Evolutionary conservation across 2,888 invertebrate species (phyloP).

Genomic region (Stenodera caucasica): DNA sequence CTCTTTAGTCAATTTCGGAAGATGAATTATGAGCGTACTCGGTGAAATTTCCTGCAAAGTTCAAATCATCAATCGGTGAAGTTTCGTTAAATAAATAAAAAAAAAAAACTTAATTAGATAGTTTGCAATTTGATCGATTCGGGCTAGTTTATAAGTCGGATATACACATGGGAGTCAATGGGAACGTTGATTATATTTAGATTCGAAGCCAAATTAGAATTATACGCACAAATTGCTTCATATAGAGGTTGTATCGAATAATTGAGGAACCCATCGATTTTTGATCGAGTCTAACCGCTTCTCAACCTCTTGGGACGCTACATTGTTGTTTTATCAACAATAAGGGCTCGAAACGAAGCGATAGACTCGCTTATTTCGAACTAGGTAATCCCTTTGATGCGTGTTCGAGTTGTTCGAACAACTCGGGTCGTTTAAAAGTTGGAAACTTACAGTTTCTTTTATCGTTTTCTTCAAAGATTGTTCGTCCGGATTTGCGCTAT

Average conservation of each 20-base stretch:
- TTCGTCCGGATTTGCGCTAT: too few species aligned
- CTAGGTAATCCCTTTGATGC: conserved; percentile 18
- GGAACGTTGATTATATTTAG: conserved; percentile 17
- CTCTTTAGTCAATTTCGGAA: too few species aligned
- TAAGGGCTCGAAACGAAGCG: too few species aligned
- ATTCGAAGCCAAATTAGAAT: conserved; percentile 17
- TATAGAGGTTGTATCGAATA: too few species aligned
- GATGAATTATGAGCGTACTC: too few species aligned
- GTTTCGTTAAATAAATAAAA: too few species aligned
- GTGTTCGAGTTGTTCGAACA: conserved; percentile 13
- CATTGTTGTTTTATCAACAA: too few species aligned
- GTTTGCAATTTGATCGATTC: background rate
- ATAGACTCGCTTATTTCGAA: conserved; percentile 7
- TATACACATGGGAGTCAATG: conserved; percentile 13
- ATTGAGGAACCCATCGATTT: too few species aligned
- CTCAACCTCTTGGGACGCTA: too few species aligned
- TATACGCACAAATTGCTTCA: too few species aligned
- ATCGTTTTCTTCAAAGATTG: background rate
- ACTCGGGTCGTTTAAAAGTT: background rate
- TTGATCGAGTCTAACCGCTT: too few species aligned
- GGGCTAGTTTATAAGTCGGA: background rate
- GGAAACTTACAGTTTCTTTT: background rate
- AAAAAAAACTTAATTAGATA: background rate
- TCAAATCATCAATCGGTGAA: too few species aligned
- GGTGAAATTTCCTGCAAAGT: background rate